These are phyloP conservation scores for Callospermophilus lateralis DNA, from an alignment of 2,113 vertebrate species.

Conservation along the genomic window DNA sequence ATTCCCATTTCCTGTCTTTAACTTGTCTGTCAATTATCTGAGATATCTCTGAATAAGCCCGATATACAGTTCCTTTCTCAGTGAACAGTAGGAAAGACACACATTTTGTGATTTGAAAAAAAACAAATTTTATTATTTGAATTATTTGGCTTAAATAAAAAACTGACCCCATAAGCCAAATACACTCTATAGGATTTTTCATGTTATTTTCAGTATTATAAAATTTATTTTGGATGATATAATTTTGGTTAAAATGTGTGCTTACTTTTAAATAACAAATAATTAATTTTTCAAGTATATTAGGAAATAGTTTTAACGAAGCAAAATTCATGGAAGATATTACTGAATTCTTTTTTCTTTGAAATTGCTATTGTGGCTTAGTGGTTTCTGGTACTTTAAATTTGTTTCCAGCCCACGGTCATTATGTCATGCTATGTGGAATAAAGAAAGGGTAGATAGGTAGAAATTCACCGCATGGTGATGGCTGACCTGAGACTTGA, in stretches of 20 bases:
- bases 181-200: background rate
- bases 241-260: background rate
- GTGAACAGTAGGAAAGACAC: background rate
- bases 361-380: background rate
- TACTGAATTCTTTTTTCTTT: background rate
- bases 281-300: background rate
- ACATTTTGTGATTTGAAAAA: background rate
- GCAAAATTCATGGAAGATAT: background rate
- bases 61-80: background rate
- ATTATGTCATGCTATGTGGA: background rate
- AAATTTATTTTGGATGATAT: background rate
- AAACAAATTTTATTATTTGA: background rate
- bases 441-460: background rate
- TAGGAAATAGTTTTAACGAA: background rate
- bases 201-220: background rate
- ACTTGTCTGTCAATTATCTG: slow-evolving; percentile 8
- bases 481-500: background rate
- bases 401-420: background rate
- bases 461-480: background rate
- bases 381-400: background rate
- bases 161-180: background rate
- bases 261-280: slow-evolving; percentile 9
- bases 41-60: background rate
- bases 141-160: background rate
- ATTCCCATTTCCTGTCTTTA: background rate